Conservation (phyloP, 35 echinoderm and acorn worm genomes). For the Strongylocentrotus purpuratus region DNA sequence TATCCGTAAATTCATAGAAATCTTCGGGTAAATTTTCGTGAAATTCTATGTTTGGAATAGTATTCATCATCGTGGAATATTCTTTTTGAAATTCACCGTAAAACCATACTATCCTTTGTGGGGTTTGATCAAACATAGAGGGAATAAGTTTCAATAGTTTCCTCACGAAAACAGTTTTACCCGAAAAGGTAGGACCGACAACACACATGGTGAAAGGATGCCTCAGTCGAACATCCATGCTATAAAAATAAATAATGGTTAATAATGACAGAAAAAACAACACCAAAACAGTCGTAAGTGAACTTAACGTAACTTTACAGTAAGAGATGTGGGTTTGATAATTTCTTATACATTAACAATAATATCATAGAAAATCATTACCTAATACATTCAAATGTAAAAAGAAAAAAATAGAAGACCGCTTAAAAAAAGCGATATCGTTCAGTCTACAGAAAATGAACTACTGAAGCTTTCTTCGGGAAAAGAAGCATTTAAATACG, state of each 20-base stretch:
- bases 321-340: background rate
- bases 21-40: slow-evolving; percentile 59
- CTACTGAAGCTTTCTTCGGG: slow-evolving; percentile 1
- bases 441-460: background rate
- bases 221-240: slow-evolving; percentile 46
- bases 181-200: slow-evolving; percentile 54
- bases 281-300: background rate
- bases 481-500: background rate
- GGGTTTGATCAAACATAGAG: slow-evolving; percentile 25
- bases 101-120: too few species aligned
- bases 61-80: slow-evolving; percentile 45
- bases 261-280: background rate
- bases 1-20: slow-evolving; percentile 50
- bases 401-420: background rate
- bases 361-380: too few species aligned
- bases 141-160: slow-evolving; percentile 18
- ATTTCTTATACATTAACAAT: background rate
- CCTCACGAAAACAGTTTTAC: slow-evolving; percentile 59
- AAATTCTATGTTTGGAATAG: slow-evolving; percentile 61
- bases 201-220: slow-evolving; percentile 64
- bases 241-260: background rate
- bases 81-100: too few species aligned
- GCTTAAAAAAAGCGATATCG: background rate
- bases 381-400: background rate
- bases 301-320: background rate